A percentile compares a stretch with the other conserved stretches of the same genome.
Evolutionary conservation across 2,113 vertebrate species (phyloP).

Genomic region (Chlamydotis undulata): DNA sequence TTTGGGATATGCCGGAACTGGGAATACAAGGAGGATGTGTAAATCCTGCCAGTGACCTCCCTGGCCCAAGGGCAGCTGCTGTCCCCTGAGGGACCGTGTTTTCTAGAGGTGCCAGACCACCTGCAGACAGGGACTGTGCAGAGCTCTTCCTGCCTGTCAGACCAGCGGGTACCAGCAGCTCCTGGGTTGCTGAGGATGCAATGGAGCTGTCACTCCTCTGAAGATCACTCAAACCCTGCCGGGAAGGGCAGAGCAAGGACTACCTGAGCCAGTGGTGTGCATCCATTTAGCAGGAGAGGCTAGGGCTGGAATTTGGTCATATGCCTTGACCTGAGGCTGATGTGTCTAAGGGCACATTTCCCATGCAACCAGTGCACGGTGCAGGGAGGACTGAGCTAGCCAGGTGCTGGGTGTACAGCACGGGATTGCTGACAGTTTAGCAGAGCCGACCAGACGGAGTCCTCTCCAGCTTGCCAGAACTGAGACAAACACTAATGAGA

Average conservation of each 20-base stretch:
- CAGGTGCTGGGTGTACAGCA: accelerated
- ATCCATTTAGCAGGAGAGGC: neutral
- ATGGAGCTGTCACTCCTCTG: neutral
- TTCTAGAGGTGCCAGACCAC: neutral
- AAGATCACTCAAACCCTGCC: neutral
- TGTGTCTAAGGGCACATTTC: neutral
- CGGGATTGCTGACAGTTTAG: neutral
- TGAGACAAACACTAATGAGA: neutral
- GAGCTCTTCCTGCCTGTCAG: neutral
- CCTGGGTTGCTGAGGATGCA: neutral
- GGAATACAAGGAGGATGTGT: neutral
- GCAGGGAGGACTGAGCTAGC: neutral
- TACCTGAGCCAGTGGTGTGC: neutral
- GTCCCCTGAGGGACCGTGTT: accelerated
- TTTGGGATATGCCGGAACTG: neutral
- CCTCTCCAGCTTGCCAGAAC: neutral
- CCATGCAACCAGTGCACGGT: neutral
- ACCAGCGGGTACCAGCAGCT: neutral
- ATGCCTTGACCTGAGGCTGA: neutral
- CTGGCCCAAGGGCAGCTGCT: neutral
- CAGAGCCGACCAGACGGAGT: neutral
- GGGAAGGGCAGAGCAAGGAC: neutral
- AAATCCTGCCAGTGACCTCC: neutral
- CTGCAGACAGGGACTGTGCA: neutral
- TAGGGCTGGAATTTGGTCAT: neutral